phyloP scores from a whole-genome alignment of 2,797 vertebrate species.

The Chromis chromis region DNA sequence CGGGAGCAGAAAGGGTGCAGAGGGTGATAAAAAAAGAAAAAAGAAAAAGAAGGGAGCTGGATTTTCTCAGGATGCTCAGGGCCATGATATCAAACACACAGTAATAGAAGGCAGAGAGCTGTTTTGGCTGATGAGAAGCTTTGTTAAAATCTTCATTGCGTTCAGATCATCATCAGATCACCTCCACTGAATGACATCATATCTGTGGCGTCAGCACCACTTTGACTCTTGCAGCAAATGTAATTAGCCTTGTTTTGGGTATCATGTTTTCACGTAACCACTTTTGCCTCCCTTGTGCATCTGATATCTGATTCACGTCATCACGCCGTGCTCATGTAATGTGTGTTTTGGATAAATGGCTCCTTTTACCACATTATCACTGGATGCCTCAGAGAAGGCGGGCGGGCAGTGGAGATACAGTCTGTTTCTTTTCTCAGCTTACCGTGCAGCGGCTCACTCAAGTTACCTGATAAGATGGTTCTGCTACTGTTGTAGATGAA shows the following conservation, averaged over 20 bases:
- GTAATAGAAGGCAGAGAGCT: conserved; percentile 36
- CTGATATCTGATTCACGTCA: conserved; percentile 35
- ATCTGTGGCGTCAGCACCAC: conserved; percentile 16
- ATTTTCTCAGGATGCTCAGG: conserved; percentile 31
- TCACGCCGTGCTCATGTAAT: not conserved
- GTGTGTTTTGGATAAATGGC: conserved; percentile 32
- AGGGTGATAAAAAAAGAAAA: not conserved
- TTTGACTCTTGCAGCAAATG: conserved; percentile 29
- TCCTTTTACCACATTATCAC: conserved; percentile 35
- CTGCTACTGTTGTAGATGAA: conserved; percentile 14
- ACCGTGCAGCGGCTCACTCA: conserved; percentile 15
- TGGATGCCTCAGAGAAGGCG: conserved; percentile 14
- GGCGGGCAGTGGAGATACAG: conserved; percentile 2
- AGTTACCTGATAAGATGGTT: conserved; percentile 18
- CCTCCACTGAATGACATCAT: conserved; percentile 13
- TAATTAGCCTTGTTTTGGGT: conserved; percentile 9
- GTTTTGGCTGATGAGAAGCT: conserved; percentile 14
- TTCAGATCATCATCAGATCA: conserved; percentile 5
- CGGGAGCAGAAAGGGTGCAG: not conserved
- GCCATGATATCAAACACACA: conserved; percentile 41
- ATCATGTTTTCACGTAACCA: not conserved
- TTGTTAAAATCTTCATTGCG: not conserved
- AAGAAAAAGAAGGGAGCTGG: not conserved
- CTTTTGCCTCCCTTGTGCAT: conserved; percentile 8
- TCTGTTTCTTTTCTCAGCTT: conserved; percentile 31